phyloP scores from a whole-genome alignment of 37 sponge, comb jelly and placozoan genomes.

The Ephydatia muelleri region DNA sequence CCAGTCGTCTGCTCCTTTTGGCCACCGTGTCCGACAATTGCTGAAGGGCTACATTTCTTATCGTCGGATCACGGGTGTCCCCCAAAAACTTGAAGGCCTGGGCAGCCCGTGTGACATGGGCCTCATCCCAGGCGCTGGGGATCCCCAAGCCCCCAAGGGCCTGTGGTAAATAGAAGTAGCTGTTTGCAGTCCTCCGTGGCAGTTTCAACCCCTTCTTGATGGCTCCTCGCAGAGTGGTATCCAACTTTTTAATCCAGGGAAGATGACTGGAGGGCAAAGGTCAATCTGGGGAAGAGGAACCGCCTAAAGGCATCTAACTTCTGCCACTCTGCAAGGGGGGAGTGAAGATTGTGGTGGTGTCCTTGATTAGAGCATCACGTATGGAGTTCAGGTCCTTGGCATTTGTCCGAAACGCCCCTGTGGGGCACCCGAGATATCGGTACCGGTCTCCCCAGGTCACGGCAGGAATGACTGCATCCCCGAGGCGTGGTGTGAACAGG shows the following conservation, averaged over 20 bases:
- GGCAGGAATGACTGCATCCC: background rate
- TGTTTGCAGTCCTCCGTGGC: background rate
- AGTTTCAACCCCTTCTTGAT: background rate
- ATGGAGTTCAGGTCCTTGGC: background rate
- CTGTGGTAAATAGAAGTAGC: background rate
- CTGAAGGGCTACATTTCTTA: too few species aligned
- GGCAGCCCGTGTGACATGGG: background rate
- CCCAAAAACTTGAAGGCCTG: background rate
- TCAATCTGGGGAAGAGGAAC: constrained; percentile 1
- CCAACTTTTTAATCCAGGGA: background rate
- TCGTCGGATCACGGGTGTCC: too few species aligned
- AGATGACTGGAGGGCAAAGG: background rate
- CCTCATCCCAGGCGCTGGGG: background rate
- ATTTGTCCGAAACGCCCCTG: background rate
- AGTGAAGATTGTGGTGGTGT: background rate
- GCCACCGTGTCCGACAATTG: too few species aligned
- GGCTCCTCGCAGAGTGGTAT: background rate
- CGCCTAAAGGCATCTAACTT: background rate
- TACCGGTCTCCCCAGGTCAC: constrained; percentile 16
- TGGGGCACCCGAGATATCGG: constrained; percentile 29
- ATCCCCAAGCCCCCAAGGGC: background rate
- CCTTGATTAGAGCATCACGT: background rate
- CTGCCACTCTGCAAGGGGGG: constrained; percentile 14
- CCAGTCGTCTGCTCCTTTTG: too few species aligned
- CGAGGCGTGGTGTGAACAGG: background rate